Evolutionary conservation across 1,140 invertebrate genomes (phyloP), one percentile per base, ranked within the genome.

Genomic region (Thaumatotibia leucotreta): DNA sequence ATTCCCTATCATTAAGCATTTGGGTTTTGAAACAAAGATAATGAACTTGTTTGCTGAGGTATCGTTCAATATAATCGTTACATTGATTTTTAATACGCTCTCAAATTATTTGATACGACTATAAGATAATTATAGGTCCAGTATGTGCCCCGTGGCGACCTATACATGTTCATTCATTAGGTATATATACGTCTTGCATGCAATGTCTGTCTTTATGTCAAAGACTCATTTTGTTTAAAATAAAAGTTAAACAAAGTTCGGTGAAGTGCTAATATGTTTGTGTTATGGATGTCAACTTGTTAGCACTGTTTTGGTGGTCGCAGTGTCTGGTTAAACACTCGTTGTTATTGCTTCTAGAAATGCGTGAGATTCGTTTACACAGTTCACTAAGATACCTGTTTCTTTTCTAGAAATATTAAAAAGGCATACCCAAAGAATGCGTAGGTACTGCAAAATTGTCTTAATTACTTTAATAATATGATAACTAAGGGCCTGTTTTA

Each of bases 261-360:
- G 23, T 24, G 23, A 58, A 58, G 52, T 58, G 52, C 52, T 58
- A 58, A 58, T 29, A 58, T 58, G 52, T 27, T 58, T 31, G 27
- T 31, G 52, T 58, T 58, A 58, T 58, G 29, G 52, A 58, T 58
- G 24, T 58, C 52, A 58, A 58, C 52, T 58, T 58, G 52, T 58
- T 31, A 54, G 50, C 52, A 31, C 24, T 45, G 39, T n/a, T 45
- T 45, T 45, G 14, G 39, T 45, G 39, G 17, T 45, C 39, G 17
- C 39, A 45, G 14, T 45, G 39, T 17, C 39, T 45, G 39, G 17
- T 20, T 20, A 45, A 20, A 20, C 20, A 45, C 39, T 1, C 39
- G 1, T 45, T 45, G 39, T 45, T 45, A 20, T 9, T 17, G 20
- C 14, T 20, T 4, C 14, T 4, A 45, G 9, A 35, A 29, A 29